Evolutionary conservation across 2,888 invertebrate genomes (phyloP).

Genomic region (Drosophila engyochracea): DNA sequence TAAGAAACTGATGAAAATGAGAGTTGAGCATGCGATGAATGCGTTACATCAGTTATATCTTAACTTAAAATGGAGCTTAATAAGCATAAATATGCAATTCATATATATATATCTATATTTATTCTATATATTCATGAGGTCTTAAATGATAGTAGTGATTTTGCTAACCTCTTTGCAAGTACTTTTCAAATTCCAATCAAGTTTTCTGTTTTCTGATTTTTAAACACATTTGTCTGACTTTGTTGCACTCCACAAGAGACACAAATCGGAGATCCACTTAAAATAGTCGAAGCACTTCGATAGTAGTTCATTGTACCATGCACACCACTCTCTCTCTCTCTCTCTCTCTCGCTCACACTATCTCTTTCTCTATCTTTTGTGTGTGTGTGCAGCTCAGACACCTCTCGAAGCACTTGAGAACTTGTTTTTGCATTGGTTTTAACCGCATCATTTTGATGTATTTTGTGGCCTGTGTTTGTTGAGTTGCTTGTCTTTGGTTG

Average conservation of each 20-base stretch:
- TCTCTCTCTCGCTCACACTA: too few species aligned
- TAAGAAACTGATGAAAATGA: not conserved
- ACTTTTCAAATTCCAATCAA: slow-evolving; percentile 33
- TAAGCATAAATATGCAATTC: not conserved
- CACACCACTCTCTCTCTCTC: slow-evolving; percentile 8
- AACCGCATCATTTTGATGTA: slow-evolving; percentile 82
- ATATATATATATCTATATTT: not conserved
- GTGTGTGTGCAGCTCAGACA: slow-evolving; percentile 43
- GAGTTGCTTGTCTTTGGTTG: slow-evolving; percentile 40
- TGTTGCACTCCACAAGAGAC: slow-evolving; percentile 30
- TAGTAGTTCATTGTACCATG: slow-evolving; percentile 72
- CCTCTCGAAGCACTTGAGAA: slow-evolving; percentile 56
- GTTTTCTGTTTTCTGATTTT: slow-evolving; percentile 39
- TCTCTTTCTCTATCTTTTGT: not conserved
- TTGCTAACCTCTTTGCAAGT: slow-evolving; percentile 1
- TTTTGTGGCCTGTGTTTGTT: slow-evolving; percentile 69
- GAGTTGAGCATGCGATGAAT: not conserved
- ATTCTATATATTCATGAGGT: not conserved
- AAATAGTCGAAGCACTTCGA: slow-evolving; percentile 70
- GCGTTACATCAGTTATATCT: not conserved
- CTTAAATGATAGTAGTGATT: not conserved
- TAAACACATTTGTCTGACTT: slow-evolving; percentile 66
- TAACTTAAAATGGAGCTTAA: not conserved
- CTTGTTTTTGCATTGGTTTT: slow-evolving; percentile 75
- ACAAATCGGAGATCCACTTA: slow-evolving; percentile 39